Evolutionary conservation across 2,888 invertebrate genomes (phyloP).

Genomic region (Leucophenga montana): DNA sequence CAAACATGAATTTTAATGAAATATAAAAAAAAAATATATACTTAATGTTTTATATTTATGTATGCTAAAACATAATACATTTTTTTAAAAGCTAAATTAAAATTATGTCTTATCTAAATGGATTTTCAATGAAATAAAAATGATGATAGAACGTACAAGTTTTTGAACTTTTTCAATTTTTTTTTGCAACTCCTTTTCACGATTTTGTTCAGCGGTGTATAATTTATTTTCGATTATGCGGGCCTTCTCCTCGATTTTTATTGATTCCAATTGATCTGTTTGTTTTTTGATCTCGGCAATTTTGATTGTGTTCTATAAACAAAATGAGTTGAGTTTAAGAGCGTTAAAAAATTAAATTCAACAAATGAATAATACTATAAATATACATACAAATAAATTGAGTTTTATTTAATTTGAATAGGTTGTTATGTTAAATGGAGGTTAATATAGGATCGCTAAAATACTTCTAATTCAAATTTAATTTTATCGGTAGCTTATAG

Average conservation of each 20-base stretch:
- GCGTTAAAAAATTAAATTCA: background rate
- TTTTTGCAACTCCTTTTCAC: conserved; percentile 88
- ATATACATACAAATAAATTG: conserved; percentile 26
- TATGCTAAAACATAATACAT: background rate
- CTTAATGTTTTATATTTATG: background rate
- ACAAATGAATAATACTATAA: background rate
- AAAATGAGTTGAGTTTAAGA: conserved; percentile 18
- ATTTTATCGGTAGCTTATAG: too few species aligned
- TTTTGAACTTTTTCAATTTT: conserved; percentile 88
- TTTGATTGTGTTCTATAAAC: conserved; percentile 78
- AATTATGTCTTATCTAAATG: background rate
- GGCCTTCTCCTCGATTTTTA: conserved; percentile 80
- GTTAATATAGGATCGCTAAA: too few species aligned
- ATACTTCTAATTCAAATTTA: too few species aligned
- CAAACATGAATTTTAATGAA: background rate
- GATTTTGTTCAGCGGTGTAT: conserved; percentile 85
- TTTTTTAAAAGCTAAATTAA: background rate
- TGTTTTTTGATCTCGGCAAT: conserved; percentile 81
- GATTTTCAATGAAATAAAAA: conserved; percentile 12
- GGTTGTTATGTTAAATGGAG: too few species aligned
- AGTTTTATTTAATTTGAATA: too few species aligned
- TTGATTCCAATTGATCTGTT: conserved; percentile 76
- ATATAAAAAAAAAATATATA: background rate
- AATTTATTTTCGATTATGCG: conserved; percentile 83
- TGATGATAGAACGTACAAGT: conserved; percentile 79